These are phyloP conservation scores for Amphiprion ocellaris DNA, from an alignment of 2,113 vertebrate genomes.

Conservation along the genomic window DNA sequence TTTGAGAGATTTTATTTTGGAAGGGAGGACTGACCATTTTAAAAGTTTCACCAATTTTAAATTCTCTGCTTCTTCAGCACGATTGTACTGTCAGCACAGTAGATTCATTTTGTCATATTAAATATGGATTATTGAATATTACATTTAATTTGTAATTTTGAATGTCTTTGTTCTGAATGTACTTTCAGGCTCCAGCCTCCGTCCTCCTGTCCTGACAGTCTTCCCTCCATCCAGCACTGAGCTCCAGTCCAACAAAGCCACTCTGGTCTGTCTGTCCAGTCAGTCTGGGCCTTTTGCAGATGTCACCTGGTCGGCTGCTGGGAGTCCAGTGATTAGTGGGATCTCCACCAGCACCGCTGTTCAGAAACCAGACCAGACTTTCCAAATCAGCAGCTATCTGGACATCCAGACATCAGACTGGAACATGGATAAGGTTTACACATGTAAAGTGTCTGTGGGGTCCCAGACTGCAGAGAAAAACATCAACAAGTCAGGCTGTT, in stretches of 20 bases:
- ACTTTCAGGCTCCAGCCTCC: slow-evolving; percentile 61
- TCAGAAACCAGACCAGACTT: slow-evolving; percentile 69
- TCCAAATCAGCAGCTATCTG: slow-evolving; percentile 77
- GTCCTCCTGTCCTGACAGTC: slow-evolving; percentile 74
- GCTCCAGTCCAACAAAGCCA: slow-evolving; percentile 65
- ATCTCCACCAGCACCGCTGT: slow-evolving; percentile 71
- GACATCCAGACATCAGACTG: slow-evolving; percentile 66
- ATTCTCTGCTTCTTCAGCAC: too few relatives aligned
- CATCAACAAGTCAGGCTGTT: slow-evolving; percentile 57
- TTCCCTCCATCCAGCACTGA: slow-evolving; percentile 76
- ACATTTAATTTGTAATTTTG: too few relatives aligned
- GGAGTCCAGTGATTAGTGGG: slow-evolving; percentile 65
- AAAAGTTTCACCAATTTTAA: too few relatives aligned
- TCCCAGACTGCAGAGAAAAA: slow-evolving; percentile 29
- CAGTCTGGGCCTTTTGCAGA: slow-evolving; percentile 60
- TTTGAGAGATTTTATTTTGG: too few relatives aligned
- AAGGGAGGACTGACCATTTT: too few relatives aligned
- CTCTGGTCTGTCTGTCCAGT: slow-evolving; percentile 77
- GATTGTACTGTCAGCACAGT: too few relatives aligned
- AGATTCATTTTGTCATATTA: too few relatives aligned
- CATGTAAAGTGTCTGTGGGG: too few relatives aligned
- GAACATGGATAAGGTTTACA: slow-evolving; percentile 38
- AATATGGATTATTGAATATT: too few relatives aligned
- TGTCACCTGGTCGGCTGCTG: slow-evolving; percentile 68
- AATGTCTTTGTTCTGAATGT: neutral